Base-by-base conservation (phyloP, 1,140 invertebrate species). In the Manduca sexta region DNA sequence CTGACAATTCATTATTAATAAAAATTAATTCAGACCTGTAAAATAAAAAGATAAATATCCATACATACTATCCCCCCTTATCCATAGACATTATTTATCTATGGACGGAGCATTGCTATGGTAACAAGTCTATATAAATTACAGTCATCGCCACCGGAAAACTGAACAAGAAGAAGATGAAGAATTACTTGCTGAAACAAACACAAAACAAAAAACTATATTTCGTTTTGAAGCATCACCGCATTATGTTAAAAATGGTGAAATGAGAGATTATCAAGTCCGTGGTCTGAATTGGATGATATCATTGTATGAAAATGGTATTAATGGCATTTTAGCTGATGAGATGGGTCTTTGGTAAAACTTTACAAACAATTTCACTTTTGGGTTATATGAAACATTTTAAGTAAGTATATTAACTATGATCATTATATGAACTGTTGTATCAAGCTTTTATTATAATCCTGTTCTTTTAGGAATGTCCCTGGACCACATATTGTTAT, bases 311-410 rank as follows among this genome's bases (percentile, higher is more conserved):
- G 97, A 99, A 84, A 98, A 99, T 88, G 97, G 97, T 30, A 99
- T 99, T 51, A 99, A 99, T 86, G 98, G 98, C 46, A 99, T 99
- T 62, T 83, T 99, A 46, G 98, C 98, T 45, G 98, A 99, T 88
- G 98, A 99, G 87, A 99, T 99, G 98, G 98, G 98, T 71, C 88
- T 99, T n/a, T n/a, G 97, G 97, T 40, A 99, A 99, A 90, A 99
- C 98, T 0, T 84, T 99, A 6, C 98, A 99, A 84, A 99, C 98
- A 0, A 99, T 99, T 51, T 98, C 98, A 1, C 84, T 99, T 5
- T 87, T 99, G 7, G 98, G 98, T 48, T 99, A 99, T 74, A 98
- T 99, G 93, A 99, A 99, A 77, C 95, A 99, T 87, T 99, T 98
- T 61, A 91, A 90, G 88, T 89, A 65, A 82, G 83, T 67, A 44